Evolutionary conservation across 1,140 invertebrate genomes (phyloP).

Genomic region (Caenorhabditis brenneri): DNA sequence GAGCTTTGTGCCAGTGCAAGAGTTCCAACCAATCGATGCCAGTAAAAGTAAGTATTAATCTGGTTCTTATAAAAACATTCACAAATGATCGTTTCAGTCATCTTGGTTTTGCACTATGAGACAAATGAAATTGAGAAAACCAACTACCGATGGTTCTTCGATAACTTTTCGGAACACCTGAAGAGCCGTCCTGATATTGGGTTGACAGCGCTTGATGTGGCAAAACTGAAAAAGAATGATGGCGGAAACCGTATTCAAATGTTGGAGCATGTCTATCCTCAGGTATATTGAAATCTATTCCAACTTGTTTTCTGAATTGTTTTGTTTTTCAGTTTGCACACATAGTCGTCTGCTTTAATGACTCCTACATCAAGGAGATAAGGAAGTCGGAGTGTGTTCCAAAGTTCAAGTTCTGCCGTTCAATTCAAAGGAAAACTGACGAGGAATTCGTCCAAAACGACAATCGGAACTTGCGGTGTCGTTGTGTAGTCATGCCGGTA

Average conservation of each 20-base stretch:
- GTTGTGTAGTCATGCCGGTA: background rate
- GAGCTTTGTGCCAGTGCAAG: background rate
- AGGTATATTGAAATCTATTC: background rate
- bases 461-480: background rate
- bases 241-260: background rate
- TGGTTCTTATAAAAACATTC: background rate
- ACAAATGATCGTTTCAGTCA: constrained; percentile 5
- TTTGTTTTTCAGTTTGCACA: constrained; percentile 2
- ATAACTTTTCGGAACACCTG: constrained; percentile 2
- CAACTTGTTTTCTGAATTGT: background rate
- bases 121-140: background rate
- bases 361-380: background rate
- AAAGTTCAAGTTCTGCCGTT: background rate
- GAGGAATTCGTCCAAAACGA: background rate
- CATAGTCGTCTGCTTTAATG: constrained; percentile 9
- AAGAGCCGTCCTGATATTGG: background rate
- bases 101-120: constrained; percentile 27
- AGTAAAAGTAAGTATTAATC: constrained; percentile 70
- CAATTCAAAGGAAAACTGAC: background rate
- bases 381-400: background rate
- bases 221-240: background rate
- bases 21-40: background rate
- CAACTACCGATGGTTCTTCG: background rate
- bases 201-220: background rate
- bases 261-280: background rate